These are phyloP conservation scores for Zhengitettix transpicula DNA, from an alignment of 2,888 invertebrate genomes.

Conservation along the genomic window DNA sequence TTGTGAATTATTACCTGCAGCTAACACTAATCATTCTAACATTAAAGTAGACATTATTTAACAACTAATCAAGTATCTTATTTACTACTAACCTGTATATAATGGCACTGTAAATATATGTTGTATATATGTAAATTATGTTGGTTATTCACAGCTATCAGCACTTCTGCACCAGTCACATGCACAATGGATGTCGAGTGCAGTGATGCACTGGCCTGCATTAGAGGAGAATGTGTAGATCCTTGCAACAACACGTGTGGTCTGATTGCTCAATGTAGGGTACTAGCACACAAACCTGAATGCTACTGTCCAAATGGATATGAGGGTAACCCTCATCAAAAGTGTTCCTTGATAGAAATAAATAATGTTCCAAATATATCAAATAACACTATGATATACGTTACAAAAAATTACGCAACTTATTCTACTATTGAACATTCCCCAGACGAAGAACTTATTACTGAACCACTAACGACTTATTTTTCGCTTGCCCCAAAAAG, in stretches of 20 bases:
- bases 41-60: not conserved
- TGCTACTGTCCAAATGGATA: conserved; percentile 40
- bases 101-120: conserved; percentile 12
- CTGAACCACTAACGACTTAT: not conserved
- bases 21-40: too few relatives aligned
- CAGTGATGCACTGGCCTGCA: conserved; percentile 66
- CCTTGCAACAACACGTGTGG: conserved; percentile 63
- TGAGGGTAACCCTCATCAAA: conserved; percentile 12
- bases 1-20: too few relatives aligned
- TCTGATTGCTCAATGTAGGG: conserved; percentile 55
- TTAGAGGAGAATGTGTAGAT: conserved; percentile 64
- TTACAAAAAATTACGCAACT: not conserved
- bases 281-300: conserved; percentile 67
- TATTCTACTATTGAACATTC: not conserved
- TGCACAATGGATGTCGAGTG: conserved; percentile 74
- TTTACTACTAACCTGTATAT: conserved; percentile 4
- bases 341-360: not conserved
- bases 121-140: conserved; percentile 21
- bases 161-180: conserved; percentile 29
- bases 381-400: not conserved
- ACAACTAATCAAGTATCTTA: not conserved
- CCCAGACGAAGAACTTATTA: not conserved
- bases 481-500: too few relatives aligned
- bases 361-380: too few relatives aligned
- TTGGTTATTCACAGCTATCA: conserved; percentile 25